A percentile compares a stretch with the other conserved stretches of the same genome.
Conservation (phyloP, 2,113 vertebrate species). For the Halichoeres trimaculatus region DNA sequence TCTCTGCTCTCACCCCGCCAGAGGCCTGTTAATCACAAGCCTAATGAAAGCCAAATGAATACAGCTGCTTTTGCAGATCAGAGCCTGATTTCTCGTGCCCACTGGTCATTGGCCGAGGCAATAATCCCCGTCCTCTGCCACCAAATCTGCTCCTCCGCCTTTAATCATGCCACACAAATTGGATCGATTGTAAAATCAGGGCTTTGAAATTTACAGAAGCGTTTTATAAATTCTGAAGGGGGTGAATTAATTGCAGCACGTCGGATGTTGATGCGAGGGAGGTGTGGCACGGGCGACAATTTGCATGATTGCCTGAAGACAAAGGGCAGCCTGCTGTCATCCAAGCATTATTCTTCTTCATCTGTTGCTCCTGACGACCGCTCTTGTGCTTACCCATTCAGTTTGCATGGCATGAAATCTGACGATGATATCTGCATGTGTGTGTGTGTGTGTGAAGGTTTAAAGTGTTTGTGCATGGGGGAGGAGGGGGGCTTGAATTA, state of each 20-base stretch:
- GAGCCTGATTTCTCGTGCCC: constrained; percentile 48
- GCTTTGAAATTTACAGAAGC: constrained; percentile 59
- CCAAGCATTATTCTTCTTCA: constrained; percentile 32
- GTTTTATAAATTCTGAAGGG: constrained; percentile 36
- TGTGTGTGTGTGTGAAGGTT: background rate
- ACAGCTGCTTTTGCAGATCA: constrained; percentile 72
- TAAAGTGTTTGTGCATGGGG: constrained; percentile 2
- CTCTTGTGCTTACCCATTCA: constrained; percentile 41
- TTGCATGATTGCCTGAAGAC: constrained; percentile 65
- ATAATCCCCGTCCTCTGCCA: constrained; percentile 52
- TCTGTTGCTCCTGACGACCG: constrained; percentile 33
- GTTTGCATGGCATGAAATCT: constrained; percentile 31
- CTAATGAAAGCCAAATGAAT: constrained; percentile 76
- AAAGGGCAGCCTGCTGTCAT: constrained; percentile 38
- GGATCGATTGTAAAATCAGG: constrained; percentile 46
- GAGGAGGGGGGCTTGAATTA: constrained; percentile 14
- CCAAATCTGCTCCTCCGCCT: constrained; percentile 43
- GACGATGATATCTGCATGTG: constrained; percentile 3
- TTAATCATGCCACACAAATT: constrained; percentile 62
- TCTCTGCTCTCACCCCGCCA: constrained; percentile 41
- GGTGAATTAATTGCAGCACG: constrained; percentile 37
- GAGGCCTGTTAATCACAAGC: constrained; percentile 58
- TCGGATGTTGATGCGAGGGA: constrained; percentile 44
- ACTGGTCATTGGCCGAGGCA: constrained; percentile 48
- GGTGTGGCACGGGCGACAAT: constrained; percentile 37